Evolutionary conservation across 2,113 vertebrate species (phyloP), one percentile per base, ranked within the genome.

Genomic region (Fulmarus glacialis): DNA sequence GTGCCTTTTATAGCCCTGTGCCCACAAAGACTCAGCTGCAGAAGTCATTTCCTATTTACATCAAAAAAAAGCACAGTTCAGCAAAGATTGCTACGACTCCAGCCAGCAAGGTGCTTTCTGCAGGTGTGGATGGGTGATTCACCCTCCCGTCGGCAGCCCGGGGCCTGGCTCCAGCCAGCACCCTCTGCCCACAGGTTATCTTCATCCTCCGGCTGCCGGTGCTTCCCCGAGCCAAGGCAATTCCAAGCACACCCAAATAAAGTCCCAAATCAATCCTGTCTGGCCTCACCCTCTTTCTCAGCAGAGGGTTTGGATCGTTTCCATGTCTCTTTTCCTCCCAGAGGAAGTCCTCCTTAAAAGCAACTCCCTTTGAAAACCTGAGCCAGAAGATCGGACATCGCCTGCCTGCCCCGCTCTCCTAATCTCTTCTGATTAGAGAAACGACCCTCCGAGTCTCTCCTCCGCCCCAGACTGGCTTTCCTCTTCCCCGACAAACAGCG

Each of bases 221-320:
- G 96, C 96, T 94, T 95, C 96, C 91, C 89, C 34, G 2, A 80
- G 67, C 8, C 42, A 55, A 17, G 42, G 91, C 91, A 59, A 21
- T 24, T 78, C 87, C 93, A 74, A 82, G 84, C 84, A 96, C 94
- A 95, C 80, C 91, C 93, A 89, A 96, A 93, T 67, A 84, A 94
- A 96, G 81, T 78, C 91, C 97, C 95, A 17, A 84, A 93, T 38
- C 94, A 72, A 36, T 30, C 93, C 93, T 23, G 96, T 91, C 96
- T 94, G 83, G 96, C 96, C 91, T 91, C 93, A 82, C 96, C 94
- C 93, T 96, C 59, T 89, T 91, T 91, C 96, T 93, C 94, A 87
- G 93, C 81, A 75, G 34, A 90, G 64, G 87, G 52, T 63, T 96
- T 96, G 96, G 93, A 92, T 55, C 4, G 2, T 27, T 74, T 93